These are phyloP conservation scores for Nannoperca obscura DNA, from an alignment of 2,797 vertebrate species.

Conservation along the genomic window DNA sequence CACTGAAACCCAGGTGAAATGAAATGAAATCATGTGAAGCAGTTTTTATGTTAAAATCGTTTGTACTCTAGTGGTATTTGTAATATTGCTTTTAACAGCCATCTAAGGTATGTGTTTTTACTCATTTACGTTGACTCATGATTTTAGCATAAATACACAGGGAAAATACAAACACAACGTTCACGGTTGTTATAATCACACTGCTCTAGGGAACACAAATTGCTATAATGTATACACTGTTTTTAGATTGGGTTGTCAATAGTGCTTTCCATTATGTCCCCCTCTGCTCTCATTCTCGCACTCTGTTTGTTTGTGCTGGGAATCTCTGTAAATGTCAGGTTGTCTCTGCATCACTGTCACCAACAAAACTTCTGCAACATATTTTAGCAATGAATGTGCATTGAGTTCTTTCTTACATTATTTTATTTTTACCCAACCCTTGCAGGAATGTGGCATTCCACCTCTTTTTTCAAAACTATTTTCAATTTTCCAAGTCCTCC, in stretches of 20 bases:
- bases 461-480: background rate
- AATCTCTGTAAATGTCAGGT: background rate
- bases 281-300: background rate
- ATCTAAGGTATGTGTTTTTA: background rate
- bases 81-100: background rate
- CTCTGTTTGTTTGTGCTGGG: background rate
- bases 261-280: background rate
- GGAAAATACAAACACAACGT: background rate
- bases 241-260: too few relatives aligned
- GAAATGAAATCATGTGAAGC: conserved; percentile 1
- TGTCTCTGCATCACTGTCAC: background rate
- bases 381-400: background rate
- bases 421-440: conserved; percentile 15
- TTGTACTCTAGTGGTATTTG: background rate
- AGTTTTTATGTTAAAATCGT: background rate
- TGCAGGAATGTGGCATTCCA: background rate
- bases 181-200: background rate
- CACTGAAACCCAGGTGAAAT: background rate
- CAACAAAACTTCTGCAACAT: conserved; percentile 1
- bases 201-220: background rate
- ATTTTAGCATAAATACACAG: background rate
- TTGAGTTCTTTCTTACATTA: conserved; percentile 2
- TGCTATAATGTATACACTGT: background rate
- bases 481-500: too few relatives aligned
- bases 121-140: background rate